Conservation (phyloP, 2,797 vertebrate species). For the Acrossocheilus wenchowensis region DNA sequence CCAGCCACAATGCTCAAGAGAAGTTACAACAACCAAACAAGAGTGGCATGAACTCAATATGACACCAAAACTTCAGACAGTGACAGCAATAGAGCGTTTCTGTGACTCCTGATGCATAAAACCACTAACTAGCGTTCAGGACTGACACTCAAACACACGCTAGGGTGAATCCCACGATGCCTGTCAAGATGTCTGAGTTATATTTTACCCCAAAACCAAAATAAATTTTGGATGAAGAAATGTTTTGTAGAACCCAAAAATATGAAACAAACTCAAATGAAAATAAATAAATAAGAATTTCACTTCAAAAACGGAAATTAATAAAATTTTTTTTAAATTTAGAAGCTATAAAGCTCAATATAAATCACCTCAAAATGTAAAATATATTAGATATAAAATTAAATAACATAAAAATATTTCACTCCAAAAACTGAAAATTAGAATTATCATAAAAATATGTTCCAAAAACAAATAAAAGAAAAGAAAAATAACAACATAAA, state of each 20-base stretch:
- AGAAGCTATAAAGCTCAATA: not conserved
- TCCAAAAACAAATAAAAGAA: not conserved
- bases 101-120: slow-evolving; percentile 2
- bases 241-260: not conserved
- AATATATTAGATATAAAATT: not conserved
- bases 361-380: no score
- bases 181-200: not conserved
- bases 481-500: not conserved
- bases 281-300: not conserved
- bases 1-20: slow-evolving; percentile 4
- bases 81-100: not conserved
- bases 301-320: not conserved
- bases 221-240: not conserved
- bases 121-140: slow-evolving; percentile 4
- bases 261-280: not conserved
- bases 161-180: not conserved
- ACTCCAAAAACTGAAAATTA: not conserved
- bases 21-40: slow-evolving; percentile 13
- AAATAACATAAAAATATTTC: not conserved
- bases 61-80: slow-evolving; percentile 16
- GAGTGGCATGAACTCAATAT: not conserved
- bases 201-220: not conserved
- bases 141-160: slow-evolving; percentile 1
- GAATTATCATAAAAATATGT: not conserved
- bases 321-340: not conserved